Evolutionary conservation across 2,113 vertebrate genomes (phyloP).

Genomic region (Phalacrocorax brasilianus): DNA sequence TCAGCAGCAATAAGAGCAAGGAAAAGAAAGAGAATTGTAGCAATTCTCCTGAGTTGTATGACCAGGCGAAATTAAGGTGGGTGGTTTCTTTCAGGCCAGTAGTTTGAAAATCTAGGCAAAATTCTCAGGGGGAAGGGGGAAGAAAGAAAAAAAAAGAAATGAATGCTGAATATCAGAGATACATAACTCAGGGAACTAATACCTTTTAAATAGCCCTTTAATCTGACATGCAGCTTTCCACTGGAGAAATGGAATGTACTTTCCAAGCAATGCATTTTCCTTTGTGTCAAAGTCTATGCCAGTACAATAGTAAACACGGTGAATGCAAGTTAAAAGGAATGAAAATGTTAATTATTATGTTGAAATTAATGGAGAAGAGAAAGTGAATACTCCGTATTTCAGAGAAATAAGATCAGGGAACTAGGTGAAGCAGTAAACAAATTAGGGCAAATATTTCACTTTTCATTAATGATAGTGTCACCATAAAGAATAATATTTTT

Average conservation of each 20-base stretch:
- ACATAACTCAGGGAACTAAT: neutral
- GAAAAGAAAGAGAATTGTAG: neutral
- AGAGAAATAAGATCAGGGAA: neutral
- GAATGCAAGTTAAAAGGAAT: neutral
- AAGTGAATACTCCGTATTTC: neutral
- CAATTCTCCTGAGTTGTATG: neutral
- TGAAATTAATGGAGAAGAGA: neutral
- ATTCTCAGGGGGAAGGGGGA: neutral
- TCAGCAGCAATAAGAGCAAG: neutral
- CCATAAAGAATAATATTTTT: neutral
- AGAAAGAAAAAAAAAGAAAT: neutral
- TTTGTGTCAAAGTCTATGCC: neutral
- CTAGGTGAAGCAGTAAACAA: neutral
- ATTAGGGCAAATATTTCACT: neutral
- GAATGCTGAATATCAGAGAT: neutral
- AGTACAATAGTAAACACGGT: neutral
- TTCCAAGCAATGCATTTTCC: neutral
- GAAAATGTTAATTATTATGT: neutral
- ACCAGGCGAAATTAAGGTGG: neutral
- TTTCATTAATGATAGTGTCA: neutral
- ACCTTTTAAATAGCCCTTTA: neutral
- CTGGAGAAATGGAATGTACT: neutral
- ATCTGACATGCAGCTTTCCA: neutral
- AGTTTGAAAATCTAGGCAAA: neutral
- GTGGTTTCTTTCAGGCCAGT: neutral